These are phyloP conservation scores for Scaptomyza reducta DNA, from an alignment of 2,888 invertebrate species.

Conservation along the genomic window DNA sequence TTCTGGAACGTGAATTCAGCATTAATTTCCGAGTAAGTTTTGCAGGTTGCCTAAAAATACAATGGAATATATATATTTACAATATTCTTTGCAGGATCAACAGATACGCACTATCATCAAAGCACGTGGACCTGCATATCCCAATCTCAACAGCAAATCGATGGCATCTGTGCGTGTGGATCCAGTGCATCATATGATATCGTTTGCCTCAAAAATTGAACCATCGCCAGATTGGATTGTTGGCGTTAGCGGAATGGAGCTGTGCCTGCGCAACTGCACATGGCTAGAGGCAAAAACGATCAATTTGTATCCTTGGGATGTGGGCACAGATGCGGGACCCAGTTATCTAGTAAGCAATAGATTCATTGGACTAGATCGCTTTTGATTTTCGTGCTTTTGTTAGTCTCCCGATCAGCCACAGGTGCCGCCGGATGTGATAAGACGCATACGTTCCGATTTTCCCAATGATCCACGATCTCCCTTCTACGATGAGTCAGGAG, in stretches of 20 bases:
- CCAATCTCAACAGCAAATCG: slow-evolving; percentile 92
- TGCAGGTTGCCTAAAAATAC: too few relatives aligned
- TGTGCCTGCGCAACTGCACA: slow-evolving; percentile 95
- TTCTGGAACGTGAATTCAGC: slow-evolving; percentile 96
- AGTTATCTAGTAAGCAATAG: slow-evolving; percentile 87
- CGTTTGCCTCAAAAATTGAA: slow-evolving; percentile 96
- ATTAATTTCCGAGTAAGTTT: slow-evolving; percentile 86
- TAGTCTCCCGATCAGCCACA: slow-evolving; percentile 93
- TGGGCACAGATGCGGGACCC: slow-evolving; percentile 96
- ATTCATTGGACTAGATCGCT: too few relatives aligned
- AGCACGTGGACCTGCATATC: slow-evolving; percentile 95
- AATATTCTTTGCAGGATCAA: slow-evolving; percentile 86
- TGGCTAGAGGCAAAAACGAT: slow-evolving; percentile 93
- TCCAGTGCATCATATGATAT: slow-evolving; percentile 95
- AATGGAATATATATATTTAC: neutral
- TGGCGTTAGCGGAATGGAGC: slow-evolving; percentile 94
- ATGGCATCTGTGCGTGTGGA: slow-evolving; percentile 95
- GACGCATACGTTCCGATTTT: slow-evolving; percentile 92
- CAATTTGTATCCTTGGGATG: slow-evolving; percentile 97
- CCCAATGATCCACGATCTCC: slow-evolving; percentile 95
- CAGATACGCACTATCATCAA: slow-evolving; percentile 96
- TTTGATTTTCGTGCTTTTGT: neutral
- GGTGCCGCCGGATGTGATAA: slow-evolving; percentile 93
- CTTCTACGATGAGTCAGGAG: slow-evolving; percentile 91
- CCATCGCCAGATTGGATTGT: slow-evolving; percentile 99